Conservation (phyloP, 2,797 vertebrate genomes). For the Adelosebastes latens region DNA sequence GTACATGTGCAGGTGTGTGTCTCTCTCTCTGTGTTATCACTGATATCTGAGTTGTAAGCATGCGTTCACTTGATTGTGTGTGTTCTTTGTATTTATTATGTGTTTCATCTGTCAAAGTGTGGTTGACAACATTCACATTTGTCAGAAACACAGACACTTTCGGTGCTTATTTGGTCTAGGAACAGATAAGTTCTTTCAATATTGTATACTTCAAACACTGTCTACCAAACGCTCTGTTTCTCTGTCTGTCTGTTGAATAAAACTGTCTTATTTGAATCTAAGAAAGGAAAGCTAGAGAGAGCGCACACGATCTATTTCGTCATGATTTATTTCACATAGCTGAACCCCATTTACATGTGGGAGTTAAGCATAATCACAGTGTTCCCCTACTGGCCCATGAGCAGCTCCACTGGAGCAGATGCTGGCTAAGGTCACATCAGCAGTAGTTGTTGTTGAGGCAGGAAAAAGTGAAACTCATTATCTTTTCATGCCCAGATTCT, state of each 20-base stretch:
- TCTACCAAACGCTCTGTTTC: neutral
- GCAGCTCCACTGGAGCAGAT: neutral
- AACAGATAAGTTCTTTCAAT: constrained; percentile 28
- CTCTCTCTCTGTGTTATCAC: neutral
- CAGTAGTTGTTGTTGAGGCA: neutral
- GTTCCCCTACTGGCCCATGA: neutral
- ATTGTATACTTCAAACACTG: constrained; percentile 11
- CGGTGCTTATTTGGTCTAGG: neutral
- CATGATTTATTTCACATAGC: neutral
- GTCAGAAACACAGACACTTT: constrained; percentile 44
- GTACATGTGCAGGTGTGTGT: neutral
- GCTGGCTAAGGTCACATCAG: neutral
- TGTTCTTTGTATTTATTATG: constrained; percentile 21
- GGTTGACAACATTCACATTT: constrained; percentile 42
- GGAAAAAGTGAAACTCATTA: constrained; percentile 1
- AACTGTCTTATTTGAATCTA: neutral
- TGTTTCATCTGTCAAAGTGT: constrained; percentile 31
- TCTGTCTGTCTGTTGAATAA: neutral
- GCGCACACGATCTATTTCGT: neutral
- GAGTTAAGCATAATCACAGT: neutral
- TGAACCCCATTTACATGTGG: neutral
- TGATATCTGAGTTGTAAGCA: constrained; percentile 12
- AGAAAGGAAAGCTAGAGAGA: neutral
- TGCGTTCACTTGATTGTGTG: constrained; percentile 29
- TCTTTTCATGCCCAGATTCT: neutral